Percentiles rank a stretch among this genome's conserved stretches.
These are phyloP conservation scores for Streptopelia turtur DNA, from an alignment of 2,797 vertebrate genomes.

Conservation along the genomic window DNA sequence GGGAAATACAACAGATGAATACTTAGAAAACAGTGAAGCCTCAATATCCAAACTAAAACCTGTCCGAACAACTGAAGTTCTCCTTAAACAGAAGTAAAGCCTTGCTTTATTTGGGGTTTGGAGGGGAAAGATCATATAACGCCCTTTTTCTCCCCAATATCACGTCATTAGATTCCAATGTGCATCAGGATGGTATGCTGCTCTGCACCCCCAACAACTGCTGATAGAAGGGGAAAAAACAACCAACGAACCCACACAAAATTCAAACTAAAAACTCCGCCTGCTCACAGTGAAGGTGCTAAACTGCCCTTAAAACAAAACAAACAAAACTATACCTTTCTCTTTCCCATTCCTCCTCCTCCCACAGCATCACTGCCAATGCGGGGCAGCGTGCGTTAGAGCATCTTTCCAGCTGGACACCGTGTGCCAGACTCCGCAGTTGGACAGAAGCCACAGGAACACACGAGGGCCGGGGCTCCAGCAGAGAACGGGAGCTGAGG, in stretches of 20 bases:
- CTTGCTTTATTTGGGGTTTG: background rate
- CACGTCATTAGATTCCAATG: background rate
- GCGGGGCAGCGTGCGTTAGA: background rate
- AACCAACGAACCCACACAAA: too few species aligned
- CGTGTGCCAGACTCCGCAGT: background rate
- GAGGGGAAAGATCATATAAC: background rate
- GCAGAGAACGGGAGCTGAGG: constrained; percentile 8
- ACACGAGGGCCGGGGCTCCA: background rate
- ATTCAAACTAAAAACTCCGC: background rate
- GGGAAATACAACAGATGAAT: background rate
- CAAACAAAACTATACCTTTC: background rate
- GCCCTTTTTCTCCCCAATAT: background rate
- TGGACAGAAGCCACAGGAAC: constrained; percentile 32
- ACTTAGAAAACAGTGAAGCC: background rate
- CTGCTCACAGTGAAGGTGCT: background rate
- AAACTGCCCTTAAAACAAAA: background rate
- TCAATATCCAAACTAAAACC: background rate
- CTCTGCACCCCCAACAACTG: background rate
- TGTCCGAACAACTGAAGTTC: accelerated
- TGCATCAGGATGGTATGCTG: background rate
- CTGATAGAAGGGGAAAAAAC: background rate
- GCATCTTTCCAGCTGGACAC: background rate
- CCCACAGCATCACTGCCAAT: background rate
- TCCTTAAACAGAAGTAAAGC: background rate
- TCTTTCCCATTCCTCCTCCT: background rate